Conservation (phyloP, 2,113 vertebrate species). For the Puffinus mauretanicus region DNA sequence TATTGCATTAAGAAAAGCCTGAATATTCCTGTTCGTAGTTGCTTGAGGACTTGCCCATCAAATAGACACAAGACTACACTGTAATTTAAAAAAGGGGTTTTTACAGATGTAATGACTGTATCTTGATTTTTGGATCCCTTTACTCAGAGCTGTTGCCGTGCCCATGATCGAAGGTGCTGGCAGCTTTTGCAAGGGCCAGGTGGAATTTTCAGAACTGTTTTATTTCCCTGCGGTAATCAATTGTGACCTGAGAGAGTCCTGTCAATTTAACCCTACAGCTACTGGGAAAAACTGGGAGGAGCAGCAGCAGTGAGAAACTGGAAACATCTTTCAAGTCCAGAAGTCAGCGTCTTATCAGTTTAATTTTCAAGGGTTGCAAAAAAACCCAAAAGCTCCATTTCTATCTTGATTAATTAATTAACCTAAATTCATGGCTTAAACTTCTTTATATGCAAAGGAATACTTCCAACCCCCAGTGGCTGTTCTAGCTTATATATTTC, state of each 20-base stretch:
- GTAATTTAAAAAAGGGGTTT: rapidly evolving
- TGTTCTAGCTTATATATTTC: neutral
- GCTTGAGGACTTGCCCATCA: neutral
- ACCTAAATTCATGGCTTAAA: neutral
- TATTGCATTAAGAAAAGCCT: neutral
- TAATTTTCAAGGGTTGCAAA: neutral
- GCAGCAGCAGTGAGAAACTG: neutral
- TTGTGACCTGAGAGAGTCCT: neutral
- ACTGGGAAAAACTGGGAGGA: neutral
- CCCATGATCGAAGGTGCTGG: neutral
- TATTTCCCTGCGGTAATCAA: neutral
- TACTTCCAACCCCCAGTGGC: neutral
- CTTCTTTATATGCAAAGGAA: neutral
- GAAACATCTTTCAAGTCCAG: neutral
- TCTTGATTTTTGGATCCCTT: neutral
- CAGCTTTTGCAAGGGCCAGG: neutral
- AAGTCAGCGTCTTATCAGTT: neutral
- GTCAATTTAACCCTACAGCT: neutral
- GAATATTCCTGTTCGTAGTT: neutral
- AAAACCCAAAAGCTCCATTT: neutral
- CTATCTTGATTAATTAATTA: neutral
- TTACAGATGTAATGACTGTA: neutral
- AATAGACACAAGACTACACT: rapidly evolving
- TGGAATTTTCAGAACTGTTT: neutral
- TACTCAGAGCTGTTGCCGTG: neutral